A percentile compares a stretch with the other conserved stretches of the same genome.
Evolutionary conservation across 2,113 vertebrate species (phyloP).

Genomic region (Phoenicopterus ruber): DNA sequence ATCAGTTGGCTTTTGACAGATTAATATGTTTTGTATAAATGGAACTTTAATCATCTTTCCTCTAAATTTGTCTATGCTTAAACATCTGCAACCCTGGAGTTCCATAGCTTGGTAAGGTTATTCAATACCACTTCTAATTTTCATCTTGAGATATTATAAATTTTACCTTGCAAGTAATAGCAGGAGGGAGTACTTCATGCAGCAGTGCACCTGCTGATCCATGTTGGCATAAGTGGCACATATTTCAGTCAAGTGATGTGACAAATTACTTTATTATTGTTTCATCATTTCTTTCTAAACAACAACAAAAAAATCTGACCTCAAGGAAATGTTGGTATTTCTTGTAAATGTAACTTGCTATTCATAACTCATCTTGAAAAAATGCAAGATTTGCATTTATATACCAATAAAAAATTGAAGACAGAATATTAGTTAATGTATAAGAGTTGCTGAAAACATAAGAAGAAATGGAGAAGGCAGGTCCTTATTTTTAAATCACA

Average conservation of each 20-base stretch:
- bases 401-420: background rate
- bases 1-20: background rate
- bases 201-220: background rate
- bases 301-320: slow-evolving; percentile 14
- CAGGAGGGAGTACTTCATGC: background rate
- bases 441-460: background rate
- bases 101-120: background rate
- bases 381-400: slow-evolving; percentile 8
- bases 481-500: background rate
- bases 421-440: background rate
- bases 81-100: background rate
- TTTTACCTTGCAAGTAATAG: background rate
- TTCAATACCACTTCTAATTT: slow-evolving; percentile 3
- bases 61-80: background rate
- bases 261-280: slow-evolving; percentile 3
- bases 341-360: slow-evolving; percentile 5
- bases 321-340: slow-evolving; percentile 5
- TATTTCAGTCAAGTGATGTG: background rate
- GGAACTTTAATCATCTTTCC: background rate
- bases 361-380: background rate
- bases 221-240: background rate
- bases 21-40: background rate
- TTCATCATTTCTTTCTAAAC: slow-evolving; percentile 39
- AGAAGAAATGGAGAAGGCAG: background rate
- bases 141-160: background rate